Evolutionary conservation across 2,888 invertebrate genomes (phyloP).

Genomic region (Hermaeophaga mercurialis): DNA sequence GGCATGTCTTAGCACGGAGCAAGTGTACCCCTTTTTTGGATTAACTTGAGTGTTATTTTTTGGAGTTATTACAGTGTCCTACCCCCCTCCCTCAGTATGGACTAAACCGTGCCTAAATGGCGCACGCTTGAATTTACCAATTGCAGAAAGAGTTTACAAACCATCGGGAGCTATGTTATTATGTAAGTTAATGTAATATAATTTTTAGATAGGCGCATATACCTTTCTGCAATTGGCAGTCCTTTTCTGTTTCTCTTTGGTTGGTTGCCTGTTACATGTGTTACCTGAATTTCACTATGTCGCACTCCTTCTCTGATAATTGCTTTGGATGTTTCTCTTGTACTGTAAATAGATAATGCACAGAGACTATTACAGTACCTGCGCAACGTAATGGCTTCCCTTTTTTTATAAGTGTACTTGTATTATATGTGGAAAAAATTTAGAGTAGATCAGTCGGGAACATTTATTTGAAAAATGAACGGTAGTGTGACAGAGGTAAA

Average conservation of each 20-base stretch:
- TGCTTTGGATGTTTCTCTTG: slow-evolving; percentile 52
- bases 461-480: slow-evolving; percentile 21
- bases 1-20: slow-evolving; percentile 41
- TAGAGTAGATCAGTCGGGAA: slow-evolving; percentile 30
- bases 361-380: slow-evolving; percentile 24
- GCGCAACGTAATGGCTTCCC: slow-evolving; percentile 6
- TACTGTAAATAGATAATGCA: slow-evolving; percentile 42
- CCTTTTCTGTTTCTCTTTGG: slow-evolving; percentile 54
- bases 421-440: slow-evolving; percentile 28
- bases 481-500: slow-evolving; percentile 48
- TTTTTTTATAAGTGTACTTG: slow-evolving; percentile 25
- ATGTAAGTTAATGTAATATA: too few species aligned
- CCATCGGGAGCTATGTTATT: too few species aligned
- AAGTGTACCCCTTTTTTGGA: slow-evolving; percentile 25
- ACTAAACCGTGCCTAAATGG: slow-evolving; percentile 45
- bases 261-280: slow-evolving; percentile 64
- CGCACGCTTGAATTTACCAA: slow-evolving; percentile 50
- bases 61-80: slow-evolving; percentile 32
- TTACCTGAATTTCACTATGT: slow-evolving; percentile 59
- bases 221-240: slow-evolving; percentile 26
- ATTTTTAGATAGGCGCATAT: too few species aligned
- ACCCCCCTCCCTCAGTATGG: slow-evolving; percentile 61
- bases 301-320: slow-evolving; percentile 48
- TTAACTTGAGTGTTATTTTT: slow-evolving; percentile 26
- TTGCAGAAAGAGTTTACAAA: slow-evolving; percentile 21